Evolutionary conservation across 2,888 invertebrate genomes (phyloP), one percentile per base, ranked within the genome.

Genomic region (Tipula unca): DNA sequence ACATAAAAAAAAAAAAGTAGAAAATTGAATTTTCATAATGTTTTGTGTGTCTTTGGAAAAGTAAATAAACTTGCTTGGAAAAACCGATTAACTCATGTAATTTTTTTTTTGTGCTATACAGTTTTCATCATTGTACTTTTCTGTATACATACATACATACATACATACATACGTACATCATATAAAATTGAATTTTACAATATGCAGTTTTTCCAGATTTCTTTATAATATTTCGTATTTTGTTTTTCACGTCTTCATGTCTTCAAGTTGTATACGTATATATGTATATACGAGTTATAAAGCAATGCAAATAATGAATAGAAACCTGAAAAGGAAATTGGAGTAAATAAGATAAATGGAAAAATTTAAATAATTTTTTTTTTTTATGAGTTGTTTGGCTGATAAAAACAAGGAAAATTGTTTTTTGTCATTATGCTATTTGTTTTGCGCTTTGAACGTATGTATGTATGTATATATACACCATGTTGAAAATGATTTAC

Each of bases 1-100:
- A 69, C n/a, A 69, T 25, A 69, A 69, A 69, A 69, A 1, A 69
- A 25, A 25, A 69, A 69, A 69, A 69, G 25, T 69, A 69, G 69
- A 69, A 69, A 69, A 69, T 69, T 69, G 69, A 69, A 69, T 69
- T 69, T 69, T 69, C 69, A 69, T 69, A 69, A 69, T 69, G 69
- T 69, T 69, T n/a, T 69, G 69, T 25, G 69, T 69, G 69, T 69
- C 69, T 69, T 69, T 69, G 69, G 25, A 69, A 69, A 69, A 69
- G 69, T 69, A 69, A 69, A 69, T 69, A 69, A 69, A 69, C 25
- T 69, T 69, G 69, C 10, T 69, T 69, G 25, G 69, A 69, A 69
- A 69, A 69, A 69, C 69, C 69, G 69, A 69, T 69, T 69, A 69
- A 69, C 69, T 69, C 25, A 25, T 69, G 10, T 48, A 17, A 48